These are phyloP conservation scores for Phragmatobia fuliginosa DNA, from an alignment of 2,888 invertebrate genomes.

Conservation along the genomic window DNA sequence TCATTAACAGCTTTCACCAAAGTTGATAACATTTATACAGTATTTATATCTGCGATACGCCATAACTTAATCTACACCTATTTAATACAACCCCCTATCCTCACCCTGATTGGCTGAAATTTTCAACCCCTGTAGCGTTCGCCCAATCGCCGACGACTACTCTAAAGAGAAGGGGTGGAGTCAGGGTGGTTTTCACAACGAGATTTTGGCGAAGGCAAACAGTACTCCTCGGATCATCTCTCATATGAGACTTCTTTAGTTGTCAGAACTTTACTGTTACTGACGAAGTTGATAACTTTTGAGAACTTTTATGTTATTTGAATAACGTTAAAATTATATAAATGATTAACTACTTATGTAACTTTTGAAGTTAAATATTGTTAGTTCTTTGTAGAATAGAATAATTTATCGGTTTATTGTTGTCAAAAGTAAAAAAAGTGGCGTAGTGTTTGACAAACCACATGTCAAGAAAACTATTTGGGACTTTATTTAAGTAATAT, in stretches of 20 bases:
- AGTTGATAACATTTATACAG: constrained; percentile 76
- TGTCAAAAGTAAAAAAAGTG: neutral
- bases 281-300: constrained; percentile 55
- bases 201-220: constrained; percentile 74
- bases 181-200: constrained; percentile 75
- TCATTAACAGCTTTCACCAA: constrained; percentile 71
- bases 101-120: constrained; percentile 70
- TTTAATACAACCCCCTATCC: constrained; percentile 72
- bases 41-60: constrained; percentile 76
- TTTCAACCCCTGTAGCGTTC: constrained; percentile 74
- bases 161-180: constrained; percentile 78
- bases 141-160: constrained; percentile 70
- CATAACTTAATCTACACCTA: constrained; percentile 85
- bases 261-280: constrained; percentile 47
- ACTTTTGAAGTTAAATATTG: neutral
- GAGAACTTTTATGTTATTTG: constrained; percentile 51
- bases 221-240: constrained; percentile 69
- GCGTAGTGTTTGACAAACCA: neutral
- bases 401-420: neutral
- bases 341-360: no score
- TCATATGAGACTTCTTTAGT: constrained; percentile 53
- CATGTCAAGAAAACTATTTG: neutral
- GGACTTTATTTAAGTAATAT: neutral
- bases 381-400: neutral
- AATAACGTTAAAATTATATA: neutral